Percentiles rank a stretch among this genome's conserved stretches.
phyloP scores from a whole-genome alignment of 2,113 vertebrate genomes.

The Heptranchias perlo region DNA sequence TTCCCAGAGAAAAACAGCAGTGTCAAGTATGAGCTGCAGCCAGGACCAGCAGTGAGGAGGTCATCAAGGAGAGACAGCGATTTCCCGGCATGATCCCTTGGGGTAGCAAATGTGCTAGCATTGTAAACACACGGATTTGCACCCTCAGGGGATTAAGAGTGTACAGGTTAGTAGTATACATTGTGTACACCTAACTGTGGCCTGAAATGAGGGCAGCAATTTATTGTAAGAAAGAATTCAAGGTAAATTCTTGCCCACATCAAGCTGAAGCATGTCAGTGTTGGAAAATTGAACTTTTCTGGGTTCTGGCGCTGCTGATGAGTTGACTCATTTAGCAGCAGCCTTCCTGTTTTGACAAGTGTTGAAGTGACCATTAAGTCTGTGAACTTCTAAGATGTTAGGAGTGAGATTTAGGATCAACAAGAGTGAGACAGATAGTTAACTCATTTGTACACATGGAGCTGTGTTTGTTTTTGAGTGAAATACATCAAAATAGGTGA shows the following conservation, averaged over 20 bases:
- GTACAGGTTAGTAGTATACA: not conserved
- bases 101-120: not conserved
- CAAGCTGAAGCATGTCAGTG: not conserved
- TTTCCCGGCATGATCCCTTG: not conserved
- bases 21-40: not conserved
- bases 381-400: not conserved
- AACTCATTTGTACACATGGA: not conserved
- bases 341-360: slow-evolving; percentile 4
- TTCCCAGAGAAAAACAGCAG: not conserved
- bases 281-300: not conserved
- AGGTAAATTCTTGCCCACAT: not conserved
- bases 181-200: not conserved
- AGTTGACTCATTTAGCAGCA: not conserved
- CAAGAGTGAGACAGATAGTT: not conserved
- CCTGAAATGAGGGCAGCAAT: not conserved
- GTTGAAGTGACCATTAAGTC: not conserved
- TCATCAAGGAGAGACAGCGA: not conserved
- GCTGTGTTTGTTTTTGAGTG: not conserved
- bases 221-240: not conserved
- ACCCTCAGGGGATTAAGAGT: not conserved
- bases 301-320: not conserved
- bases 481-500: not conserved
- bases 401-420: not conserved
- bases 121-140: not conserved
- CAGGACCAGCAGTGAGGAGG: not conserved